These are phyloP conservation scores for Limnephilus auricula DNA, from an alignment of 2,888 invertebrate genomes.

Conservation along the genomic window DNA sequence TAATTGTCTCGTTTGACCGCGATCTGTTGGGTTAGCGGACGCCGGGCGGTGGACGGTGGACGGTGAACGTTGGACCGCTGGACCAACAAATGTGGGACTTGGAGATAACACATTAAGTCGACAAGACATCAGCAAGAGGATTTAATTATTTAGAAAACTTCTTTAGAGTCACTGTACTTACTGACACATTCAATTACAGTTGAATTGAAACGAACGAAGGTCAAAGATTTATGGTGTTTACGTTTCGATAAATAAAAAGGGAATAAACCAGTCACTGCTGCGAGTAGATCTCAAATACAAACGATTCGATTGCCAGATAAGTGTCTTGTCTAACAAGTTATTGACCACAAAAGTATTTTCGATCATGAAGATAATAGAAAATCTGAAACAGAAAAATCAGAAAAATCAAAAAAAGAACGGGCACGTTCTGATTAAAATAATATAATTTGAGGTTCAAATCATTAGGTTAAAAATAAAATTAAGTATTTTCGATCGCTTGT, in stretches of 20 bases:
- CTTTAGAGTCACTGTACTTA: not conserved
- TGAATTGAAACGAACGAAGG: not conserved
- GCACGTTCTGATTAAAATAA: no score
- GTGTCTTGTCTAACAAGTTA: no score
- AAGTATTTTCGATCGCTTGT: not conserved
- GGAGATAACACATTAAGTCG: not conserved
- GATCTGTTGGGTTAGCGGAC: not conserved
- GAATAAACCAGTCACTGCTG: not conserved
- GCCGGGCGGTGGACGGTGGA: no score
- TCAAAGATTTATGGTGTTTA: not conserved
- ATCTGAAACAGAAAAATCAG: no score
- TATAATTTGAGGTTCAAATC: no score
- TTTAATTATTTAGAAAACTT: not conserved
- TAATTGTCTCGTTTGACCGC: conserved; percentile 45
- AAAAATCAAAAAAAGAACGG: no score
- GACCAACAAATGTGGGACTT: not conserved
- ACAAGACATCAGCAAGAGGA: not conserved
- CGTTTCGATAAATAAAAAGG: not conserved
- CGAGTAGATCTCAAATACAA: not conserved
- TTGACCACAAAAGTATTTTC: not conserved
- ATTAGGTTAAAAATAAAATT: no score
- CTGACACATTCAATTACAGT: not conserved
- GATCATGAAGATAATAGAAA: no score
- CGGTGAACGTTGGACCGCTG: not conserved
- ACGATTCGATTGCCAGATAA: no score